Conservation (phyloP, 2,888 invertebrate genomes). For the Cantharis lateralis region DNA sequence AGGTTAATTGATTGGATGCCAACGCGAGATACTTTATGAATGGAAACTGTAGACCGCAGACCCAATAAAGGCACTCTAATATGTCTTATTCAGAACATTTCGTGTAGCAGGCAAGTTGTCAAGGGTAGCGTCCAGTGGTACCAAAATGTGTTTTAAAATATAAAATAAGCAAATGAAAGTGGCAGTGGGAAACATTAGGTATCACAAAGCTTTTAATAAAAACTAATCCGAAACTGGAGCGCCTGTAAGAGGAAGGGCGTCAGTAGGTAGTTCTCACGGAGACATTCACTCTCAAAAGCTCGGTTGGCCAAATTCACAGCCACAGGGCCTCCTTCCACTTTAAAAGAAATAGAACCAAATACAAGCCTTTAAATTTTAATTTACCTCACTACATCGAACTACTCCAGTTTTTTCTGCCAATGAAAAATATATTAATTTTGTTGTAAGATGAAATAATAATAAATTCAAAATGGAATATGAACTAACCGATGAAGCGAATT, state of each 20-base stretch:
- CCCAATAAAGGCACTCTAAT: slow-evolving; percentile 44
- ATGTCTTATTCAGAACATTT: slow-evolving; percentile 41
- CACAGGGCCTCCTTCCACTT: slow-evolving; percentile 15
- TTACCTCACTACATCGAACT: not conserved
- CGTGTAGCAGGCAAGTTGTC: slow-evolving; percentile 32
- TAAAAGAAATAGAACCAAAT: slow-evolving; percentile 21
- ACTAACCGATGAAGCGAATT: not conserved
- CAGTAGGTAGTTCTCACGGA: slow-evolving; percentile 30
- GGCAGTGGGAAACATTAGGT: slow-evolving; percentile 13
- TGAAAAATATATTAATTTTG: not conserved
- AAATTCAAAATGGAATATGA: not conserved
- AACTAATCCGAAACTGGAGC: slow-evolving; percentile 28
- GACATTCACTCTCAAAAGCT: slow-evolving; percentile 21
- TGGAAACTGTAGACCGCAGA: slow-evolving; percentile 41
- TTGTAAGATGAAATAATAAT: not conserved
- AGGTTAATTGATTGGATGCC: slow-evolving; percentile 42
- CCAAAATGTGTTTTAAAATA: slow-evolving; percentile 7
- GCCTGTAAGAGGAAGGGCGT: slow-evolving; percentile 23
- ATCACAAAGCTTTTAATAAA: slow-evolving; percentile 22
- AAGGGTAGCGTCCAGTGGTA: slow-evolving; percentile 9
- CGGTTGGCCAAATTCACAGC: slow-evolving; percentile 28
- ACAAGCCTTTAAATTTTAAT: slow-evolving; percentile 17
- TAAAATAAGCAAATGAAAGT: slow-evolving; percentile 9
- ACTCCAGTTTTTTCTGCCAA: not conserved
- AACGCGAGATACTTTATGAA: slow-evolving; percentile 41